phyloP scores from a whole-genome alignment of 2,113 vertebrate genomes.

The Zapornia atra region DNA sequence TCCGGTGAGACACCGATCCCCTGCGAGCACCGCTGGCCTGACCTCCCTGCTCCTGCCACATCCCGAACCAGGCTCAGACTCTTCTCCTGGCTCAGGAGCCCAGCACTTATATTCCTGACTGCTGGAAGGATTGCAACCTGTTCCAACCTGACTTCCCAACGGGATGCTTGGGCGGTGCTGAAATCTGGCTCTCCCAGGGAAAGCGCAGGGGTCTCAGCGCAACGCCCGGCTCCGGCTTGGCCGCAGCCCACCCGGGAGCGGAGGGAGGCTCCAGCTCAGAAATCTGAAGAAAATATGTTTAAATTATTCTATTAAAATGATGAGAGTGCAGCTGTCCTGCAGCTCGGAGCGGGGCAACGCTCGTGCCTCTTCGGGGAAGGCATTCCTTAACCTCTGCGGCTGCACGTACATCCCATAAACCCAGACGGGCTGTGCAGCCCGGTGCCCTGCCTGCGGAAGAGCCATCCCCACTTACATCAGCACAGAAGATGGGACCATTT shows the following conservation, averaged over 20 bases:
- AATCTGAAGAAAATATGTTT: background rate
- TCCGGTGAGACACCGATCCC: background rate
- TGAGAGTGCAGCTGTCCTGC: fast-evolving
- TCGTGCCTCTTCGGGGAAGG: fast-evolving
- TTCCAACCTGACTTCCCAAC: background rate
- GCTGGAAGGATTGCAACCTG: background rate
- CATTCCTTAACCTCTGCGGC: background rate
- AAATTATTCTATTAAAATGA: background rate
- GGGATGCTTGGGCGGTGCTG: background rate
- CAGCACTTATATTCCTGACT: background rate
- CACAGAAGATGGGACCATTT: fast-evolving
- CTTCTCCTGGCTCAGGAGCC: background rate
- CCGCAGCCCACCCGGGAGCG: fast-evolving
- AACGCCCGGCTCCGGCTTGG: fast-evolving
- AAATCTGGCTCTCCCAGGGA: background rate
- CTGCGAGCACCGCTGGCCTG: fast-evolving
- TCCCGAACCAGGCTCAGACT: background rate
- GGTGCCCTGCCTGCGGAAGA: fast-evolving
- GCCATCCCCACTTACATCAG: background rate
- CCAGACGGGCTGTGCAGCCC: fast-evolving
- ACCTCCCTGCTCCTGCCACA: background rate
- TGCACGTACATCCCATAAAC: fast-evolving
- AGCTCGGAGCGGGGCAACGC: background rate
- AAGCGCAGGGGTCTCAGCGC: background rate
- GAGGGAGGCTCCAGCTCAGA: background rate